These are phyloP conservation scores for Lycaena phlaeas DNA, from an alignment of 2,888 invertebrate genomes.

Conservation along the genomic window DNA sequence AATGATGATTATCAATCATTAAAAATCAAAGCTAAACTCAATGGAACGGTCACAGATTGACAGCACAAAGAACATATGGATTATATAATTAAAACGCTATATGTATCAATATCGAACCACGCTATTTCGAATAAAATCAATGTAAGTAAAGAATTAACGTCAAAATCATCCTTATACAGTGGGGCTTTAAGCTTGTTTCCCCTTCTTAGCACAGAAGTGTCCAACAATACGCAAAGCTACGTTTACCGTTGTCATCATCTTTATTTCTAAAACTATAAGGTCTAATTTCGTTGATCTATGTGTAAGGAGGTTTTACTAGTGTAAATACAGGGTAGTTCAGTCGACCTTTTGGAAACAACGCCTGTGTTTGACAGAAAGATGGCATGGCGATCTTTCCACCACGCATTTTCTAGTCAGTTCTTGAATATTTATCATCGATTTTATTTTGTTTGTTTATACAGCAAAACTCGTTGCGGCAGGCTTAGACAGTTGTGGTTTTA, in stretches of 20 bases:
- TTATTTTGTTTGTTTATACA: not conserved
- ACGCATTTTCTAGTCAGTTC: constrained; percentile 6
- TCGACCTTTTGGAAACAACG: constrained; percentile 49
- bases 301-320: not conserved
- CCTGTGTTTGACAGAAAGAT: constrained; percentile 47
- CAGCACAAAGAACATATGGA: too few species aligned
- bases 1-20: too few species aligned
- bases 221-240: constrained; percentile 14
- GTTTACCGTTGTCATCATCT: constrained; percentile 9
- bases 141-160: constrained; percentile 8
- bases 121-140: constrained; percentile 16
- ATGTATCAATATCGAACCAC: not conserved
- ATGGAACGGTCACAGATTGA: too few species aligned
- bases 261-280: constrained; percentile 18
- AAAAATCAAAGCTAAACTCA: too few species aligned
- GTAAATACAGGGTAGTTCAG: constrained; percentile 27
- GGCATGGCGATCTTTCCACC: constrained; percentile 15
- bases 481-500: too few species aligned
- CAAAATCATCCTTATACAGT: constrained; percentile 13
- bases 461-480: too few species aligned
- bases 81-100: not conserved
- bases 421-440: constrained; percentile 22
- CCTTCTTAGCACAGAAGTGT: constrained; percentile 10
- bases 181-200: constrained; percentile 12
- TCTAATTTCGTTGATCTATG: not conserved